phyloP scores from a whole-genome alignment of 1,140 invertebrate genomes.

The Camponotus pennsylvanicus region DNA sequence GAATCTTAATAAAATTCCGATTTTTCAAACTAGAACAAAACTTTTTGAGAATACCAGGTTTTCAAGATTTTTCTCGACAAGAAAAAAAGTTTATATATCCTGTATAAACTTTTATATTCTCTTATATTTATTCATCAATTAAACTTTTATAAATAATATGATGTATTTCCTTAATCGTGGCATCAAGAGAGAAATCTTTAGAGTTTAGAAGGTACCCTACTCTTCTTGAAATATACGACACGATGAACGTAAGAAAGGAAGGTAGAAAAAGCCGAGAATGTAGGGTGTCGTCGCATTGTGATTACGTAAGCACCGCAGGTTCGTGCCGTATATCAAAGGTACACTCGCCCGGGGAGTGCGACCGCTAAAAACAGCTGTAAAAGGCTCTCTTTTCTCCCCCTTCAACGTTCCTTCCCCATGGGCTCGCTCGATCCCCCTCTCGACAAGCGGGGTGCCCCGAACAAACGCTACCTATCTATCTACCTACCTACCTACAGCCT shows the following conservation, averaged over 20 bases:
- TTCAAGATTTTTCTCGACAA: no score
- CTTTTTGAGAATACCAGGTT: no score
- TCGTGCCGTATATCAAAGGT: constrained; percentile 8
- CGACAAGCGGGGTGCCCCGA: no score
- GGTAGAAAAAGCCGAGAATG: constrained; percentile 20
- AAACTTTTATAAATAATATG: constrained; percentile 10
- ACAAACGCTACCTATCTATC: constrained; percentile 1
- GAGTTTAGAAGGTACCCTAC: neutral
- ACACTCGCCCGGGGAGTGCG: neutral
- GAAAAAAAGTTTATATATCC: no score
- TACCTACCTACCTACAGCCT: constrained; percentile 10
- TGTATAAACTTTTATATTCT: neutral
- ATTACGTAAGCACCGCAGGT: constrained; percentile 32
- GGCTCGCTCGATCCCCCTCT: neutral
- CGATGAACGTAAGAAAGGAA: neutral
- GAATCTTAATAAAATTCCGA: no score
- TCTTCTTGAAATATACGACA: neutral
- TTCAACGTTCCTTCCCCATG: constrained; percentile 23
- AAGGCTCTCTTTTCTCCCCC: neutral
- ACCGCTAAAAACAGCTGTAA: constrained; percentile 38
- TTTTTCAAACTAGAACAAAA: no score
- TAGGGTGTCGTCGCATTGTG: neutral
- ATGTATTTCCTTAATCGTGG: neutral
- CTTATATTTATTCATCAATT: neutral
- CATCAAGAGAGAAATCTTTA: neutral